Conservation (phyloP, 92 coral and sea anemone species). For the Porites divaricata region DNA sequence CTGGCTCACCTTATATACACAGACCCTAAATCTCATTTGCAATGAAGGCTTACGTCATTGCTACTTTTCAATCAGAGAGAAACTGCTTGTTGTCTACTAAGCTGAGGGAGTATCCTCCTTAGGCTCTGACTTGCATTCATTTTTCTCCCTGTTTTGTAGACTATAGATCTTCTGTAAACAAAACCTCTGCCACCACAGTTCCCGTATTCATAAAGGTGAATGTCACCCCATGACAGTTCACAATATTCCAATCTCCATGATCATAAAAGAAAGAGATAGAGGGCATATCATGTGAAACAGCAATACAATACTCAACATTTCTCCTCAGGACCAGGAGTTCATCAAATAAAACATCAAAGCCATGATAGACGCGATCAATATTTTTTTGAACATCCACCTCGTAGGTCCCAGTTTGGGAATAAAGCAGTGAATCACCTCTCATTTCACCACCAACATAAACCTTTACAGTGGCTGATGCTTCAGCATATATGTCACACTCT, state of each 20-base stretch:
- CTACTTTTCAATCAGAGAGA: no score
- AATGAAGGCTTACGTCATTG: no score
- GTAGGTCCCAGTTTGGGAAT: neutral
- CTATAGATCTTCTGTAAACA: neutral
- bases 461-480: neutral
- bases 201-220: neutral
- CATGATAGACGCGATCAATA: neutral
- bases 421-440: neutral
- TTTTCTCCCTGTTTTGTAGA: neutral
- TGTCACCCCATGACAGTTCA: neutral
- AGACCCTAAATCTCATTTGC: no score
- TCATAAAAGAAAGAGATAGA: neutral
- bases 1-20: no score
- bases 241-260: neutral
- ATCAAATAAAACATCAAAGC: constrained; percentile 10
- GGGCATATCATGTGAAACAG: neutral
- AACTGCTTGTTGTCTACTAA: no score
- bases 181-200: neutral
- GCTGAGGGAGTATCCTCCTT: no score
- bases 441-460: neutral
- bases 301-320: neutral
- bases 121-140: neutral
- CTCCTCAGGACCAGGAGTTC: neutral
- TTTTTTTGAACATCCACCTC: no score
- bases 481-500: neutral